A percentile compares a stretch with the other conserved stretches of the same genome.
phyloP scores from a whole-genome alignment of 2,888 invertebrate species.

The Apamea epomidion region DNA sequence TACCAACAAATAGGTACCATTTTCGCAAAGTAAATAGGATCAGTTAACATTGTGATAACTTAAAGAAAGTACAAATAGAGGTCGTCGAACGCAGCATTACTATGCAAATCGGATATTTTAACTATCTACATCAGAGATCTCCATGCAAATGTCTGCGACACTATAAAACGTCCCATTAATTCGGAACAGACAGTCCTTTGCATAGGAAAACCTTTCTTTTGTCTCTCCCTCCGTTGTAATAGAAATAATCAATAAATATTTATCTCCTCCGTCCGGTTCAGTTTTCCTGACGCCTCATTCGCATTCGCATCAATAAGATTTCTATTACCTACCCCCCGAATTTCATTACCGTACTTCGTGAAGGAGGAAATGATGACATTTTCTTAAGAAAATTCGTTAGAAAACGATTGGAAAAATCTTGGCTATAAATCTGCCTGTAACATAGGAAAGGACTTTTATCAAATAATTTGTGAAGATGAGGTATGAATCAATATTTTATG shows the following conservation, averaged over 20 bases:
- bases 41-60: conserved; percentile 31
- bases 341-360: conserved; percentile 64
- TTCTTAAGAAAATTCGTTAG: conserved; percentile 48
- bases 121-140: conserved; percentile 60
- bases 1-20: conserved; percentile 10
- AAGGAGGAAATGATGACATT: conserved; percentile 62
- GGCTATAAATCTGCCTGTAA: conserved; percentile 47
- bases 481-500: conserved; percentile 29
- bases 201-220: conserved; percentile 67
- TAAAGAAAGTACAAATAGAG: conserved; percentile 50
- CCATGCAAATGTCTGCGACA: conserved; percentile 54
- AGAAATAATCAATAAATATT: conserved; percentile 71
- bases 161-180: conserved; percentile 63
- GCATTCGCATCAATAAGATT: conserved; percentile 67
- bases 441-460: conserved; percentile 47
- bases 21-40: conserved; percentile 20
- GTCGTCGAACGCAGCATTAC: conserved; percentile 39
- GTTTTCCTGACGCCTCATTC: conserved; percentile 66
- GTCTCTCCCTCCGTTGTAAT: conserved; percentile 60
- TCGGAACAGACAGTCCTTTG: conserved; percentile 60
- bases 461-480: conserved; percentile 41
- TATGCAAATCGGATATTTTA: conserved; percentile 64
- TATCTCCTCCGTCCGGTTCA: conserved; percentile 63
- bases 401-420: conserved; percentile 52
- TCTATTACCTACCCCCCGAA: conserved; percentile 66